Evolutionary conservation across 2,888 invertebrate genomes (phyloP).

Genomic region (Amiota mariae): DNA sequence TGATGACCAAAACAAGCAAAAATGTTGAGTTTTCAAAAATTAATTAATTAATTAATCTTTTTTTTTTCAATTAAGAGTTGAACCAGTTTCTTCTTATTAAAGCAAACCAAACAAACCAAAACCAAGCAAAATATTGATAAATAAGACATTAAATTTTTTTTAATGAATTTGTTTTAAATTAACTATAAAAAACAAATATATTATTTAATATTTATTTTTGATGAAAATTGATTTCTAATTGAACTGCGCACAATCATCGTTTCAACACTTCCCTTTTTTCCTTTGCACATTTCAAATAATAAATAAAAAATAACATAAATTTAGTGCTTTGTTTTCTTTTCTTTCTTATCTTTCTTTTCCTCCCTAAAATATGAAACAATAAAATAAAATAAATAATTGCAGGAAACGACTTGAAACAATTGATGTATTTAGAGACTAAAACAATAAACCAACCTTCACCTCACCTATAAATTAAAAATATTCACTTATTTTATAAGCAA

Average conservation of each 20-base stretch:
- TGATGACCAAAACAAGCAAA: constrained; percentile 15
- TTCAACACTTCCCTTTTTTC: neutral
- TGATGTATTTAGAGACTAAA: constrained; percentile 74
- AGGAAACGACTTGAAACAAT: constrained; percentile 74
- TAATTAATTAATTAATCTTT: neutral
- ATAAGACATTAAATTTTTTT: neutral
- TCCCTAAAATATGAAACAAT: constrained; percentile 28
- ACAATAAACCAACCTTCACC: constrained; percentile 25
- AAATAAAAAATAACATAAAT: neutral
- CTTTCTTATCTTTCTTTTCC: constrained; percentile 45
- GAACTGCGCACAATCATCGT: too few relatives aligned
- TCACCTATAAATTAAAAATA: constrained; percentile 22
- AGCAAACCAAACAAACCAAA: neutral
- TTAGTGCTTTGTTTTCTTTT: neutral
- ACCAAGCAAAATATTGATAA: neutral
- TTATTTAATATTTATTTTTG: too few relatives aligned
- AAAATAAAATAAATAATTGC: constrained; percentile 52
- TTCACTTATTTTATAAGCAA: neutral
- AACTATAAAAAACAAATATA: neutral
- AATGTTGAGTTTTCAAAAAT: constrained; percentile 8
- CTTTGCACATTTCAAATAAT: constrained; percentile 3
- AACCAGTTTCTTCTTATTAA: too few relatives aligned
- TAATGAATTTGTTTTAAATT: neutral
- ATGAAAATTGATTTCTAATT: too few relatives aligned
- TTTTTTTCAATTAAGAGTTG: too few relatives aligned